Conservation (phyloP, 1,140 invertebrate species). For the Drosophila setifemur region DNA sequence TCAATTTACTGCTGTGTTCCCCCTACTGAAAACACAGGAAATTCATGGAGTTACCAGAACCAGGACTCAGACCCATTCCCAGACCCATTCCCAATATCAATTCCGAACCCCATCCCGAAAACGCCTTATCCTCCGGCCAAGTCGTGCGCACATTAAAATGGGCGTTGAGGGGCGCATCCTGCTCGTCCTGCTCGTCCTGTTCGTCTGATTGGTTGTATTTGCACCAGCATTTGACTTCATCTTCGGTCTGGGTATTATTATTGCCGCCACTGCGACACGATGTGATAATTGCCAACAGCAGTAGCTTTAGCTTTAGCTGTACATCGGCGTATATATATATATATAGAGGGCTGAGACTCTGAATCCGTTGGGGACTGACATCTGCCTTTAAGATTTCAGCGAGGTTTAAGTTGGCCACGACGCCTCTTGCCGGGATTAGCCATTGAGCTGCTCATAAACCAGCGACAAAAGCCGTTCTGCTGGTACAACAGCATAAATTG, state of each 20-base stretch:
- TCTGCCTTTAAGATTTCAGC: constrained; percentile 62
- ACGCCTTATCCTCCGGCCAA: constrained; percentile 4
- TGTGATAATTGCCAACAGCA: constrained; percentile 75
- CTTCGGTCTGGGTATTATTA: constrained; percentile 42
- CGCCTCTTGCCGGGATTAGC: constrained; percentile 61
- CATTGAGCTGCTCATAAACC: constrained; percentile 64
- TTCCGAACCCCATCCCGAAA: not conserved
- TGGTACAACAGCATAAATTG: constrained; percentile 25
- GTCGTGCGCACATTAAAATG: constrained; percentile 70
- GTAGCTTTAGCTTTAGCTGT: not conserved
- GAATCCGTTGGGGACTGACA: constrained; percentile 14
- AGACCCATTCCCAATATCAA: constrained; percentile 37
- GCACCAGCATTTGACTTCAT: constrained; percentile 38
- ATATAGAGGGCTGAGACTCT: not conserved
- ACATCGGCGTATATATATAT: not conserved
- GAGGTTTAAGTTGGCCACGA: constrained; percentile 49
- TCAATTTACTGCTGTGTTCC: constrained; percentile 76
- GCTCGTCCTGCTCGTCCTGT: constrained; percentile 5
- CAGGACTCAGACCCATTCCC: not conserved
- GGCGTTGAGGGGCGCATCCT: constrained; percentile 64
- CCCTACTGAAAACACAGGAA: constrained; percentile 75
- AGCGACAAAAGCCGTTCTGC: constrained; percentile 35
- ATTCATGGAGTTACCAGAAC: constrained; percentile 67
- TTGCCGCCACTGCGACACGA: constrained; percentile 73
- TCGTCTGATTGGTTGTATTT: constrained; percentile 70